Conservation (phyloP, 1,140 invertebrate genomes). For the Microplitis demolitor region DNA sequence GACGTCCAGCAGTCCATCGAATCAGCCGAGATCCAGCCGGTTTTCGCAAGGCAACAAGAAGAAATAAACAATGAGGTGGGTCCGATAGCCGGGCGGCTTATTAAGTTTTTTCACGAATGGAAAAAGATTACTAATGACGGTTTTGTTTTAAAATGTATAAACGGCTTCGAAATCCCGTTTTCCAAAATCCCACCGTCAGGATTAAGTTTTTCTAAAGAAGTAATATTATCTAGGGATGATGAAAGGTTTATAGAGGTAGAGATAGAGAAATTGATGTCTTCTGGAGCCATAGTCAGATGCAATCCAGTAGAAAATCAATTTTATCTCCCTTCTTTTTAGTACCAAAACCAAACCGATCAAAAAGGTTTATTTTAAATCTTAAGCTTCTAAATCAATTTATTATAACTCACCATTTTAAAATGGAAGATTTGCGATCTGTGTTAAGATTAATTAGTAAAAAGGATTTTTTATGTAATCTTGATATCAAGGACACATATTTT, state of each 20-base stretch:
- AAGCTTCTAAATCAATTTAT: slow-evolving; percentile 8
- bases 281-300: not conserved
- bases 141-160: not conserved
- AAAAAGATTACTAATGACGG: no score
- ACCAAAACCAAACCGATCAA: not conserved
- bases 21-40: not conserved
- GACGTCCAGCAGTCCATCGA: not conserved
- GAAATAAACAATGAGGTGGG: slow-evolving; percentile 1
- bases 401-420: not conserved
- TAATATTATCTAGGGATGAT: not conserved
- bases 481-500: slow-evolving; percentile 7
- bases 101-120: no score
- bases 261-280: not conserved
- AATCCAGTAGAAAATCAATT: not conserved
- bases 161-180: not conserved
- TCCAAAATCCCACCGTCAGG: not conserved
- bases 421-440: not conserved
- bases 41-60: not conserved
- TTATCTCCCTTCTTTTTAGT: not conserved
- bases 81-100: no score
- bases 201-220: not conserved
- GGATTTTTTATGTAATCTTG: not conserved
- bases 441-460: not conserved
- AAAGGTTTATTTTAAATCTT: not conserved
- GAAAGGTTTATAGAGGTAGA: not conserved